A percentile compares a stretch with the other conserved stretches of the same genome.
Conservation (phyloP, 2,113 vertebrate genomes). For the Cryptotis parvus region DNA sequence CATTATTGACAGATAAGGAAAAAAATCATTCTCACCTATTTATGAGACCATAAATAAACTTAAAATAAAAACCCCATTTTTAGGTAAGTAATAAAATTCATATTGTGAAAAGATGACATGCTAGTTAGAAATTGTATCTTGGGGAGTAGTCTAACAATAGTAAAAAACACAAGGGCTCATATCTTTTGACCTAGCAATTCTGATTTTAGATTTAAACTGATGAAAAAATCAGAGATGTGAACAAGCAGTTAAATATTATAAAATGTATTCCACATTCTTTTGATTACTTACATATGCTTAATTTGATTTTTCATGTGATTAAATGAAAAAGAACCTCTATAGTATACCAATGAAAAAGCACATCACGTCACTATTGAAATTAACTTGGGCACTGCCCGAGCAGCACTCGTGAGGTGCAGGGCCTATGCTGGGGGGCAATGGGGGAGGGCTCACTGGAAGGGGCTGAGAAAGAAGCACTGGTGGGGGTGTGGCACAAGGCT, state of each 20-base stretch:
- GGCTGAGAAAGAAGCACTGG: no score
- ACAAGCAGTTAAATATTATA: background rate
- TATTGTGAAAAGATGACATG: slow-evolving; percentile 45
- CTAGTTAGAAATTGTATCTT: background rate
- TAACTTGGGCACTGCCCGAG: no score
- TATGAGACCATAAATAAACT: slow-evolving; percentile 48
- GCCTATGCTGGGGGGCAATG: no score
- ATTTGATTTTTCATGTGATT: slow-evolving; percentile 22
- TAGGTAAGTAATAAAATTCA: slow-evolving; percentile 9
- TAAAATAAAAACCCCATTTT: slow-evolving; percentile 1
- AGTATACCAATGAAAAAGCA: no score
- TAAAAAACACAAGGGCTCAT: slow-evolving; percentile 1
- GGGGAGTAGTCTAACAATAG: background rate
- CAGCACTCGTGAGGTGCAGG: no score
- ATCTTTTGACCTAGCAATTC: slow-evolving; percentile 30
- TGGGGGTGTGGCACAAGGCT: no score
- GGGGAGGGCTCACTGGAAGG: no score
- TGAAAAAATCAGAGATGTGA: slow-evolving; percentile 12
- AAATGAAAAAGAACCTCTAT: slow-evolving; percentile 39
- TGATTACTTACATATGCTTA: slow-evolving; percentile 17
- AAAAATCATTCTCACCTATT: slow-evolving; percentile 1
- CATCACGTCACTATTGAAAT: no score
- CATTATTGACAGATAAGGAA: slow-evolving; percentile 48
- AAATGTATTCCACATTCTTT: slow-evolving; percentile 29
- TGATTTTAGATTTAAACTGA: slow-evolving; percentile 28